phyloP scores from a whole-genome alignment of 2,888 invertebrate species.

The Papilio elwesi region DNA sequence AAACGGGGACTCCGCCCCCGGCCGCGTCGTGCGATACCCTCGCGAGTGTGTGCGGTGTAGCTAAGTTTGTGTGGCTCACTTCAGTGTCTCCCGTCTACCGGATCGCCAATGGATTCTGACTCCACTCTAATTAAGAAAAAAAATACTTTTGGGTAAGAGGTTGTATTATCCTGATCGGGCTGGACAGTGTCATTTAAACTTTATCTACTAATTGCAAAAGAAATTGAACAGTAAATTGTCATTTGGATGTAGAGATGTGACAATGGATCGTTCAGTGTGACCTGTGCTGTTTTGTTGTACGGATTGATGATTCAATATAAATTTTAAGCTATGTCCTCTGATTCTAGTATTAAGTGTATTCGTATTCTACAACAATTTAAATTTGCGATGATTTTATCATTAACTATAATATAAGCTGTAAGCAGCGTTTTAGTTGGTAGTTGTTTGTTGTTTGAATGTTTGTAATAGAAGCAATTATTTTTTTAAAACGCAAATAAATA shows the following conservation, averaged over 20 bases:
- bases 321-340: conserved; percentile 21
- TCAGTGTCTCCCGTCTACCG: conserved; percentile 32
- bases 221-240: conserved; percentile 12
- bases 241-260: conserved; percentile 14
- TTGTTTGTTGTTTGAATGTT: conserved; percentile 25
- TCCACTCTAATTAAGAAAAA: conserved; percentile 28
- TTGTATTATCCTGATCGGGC: conserved; percentile 1
- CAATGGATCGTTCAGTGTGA: conserved; percentile 19
- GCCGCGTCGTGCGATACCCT: conserved; percentile 51
- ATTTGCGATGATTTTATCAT: conserved; percentile 22
- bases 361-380: conserved; percentile 7
- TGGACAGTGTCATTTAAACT: conserved; percentile 26
- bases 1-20: conserved; percentile 53
- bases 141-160: conserved; percentile 29
- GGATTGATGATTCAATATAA: conserved; percentile 26
- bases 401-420: conserved; percentile 3
- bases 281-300: conserved; percentile 13
- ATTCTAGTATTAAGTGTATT: conserved; percentile 27
- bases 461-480: conserved; percentile 22
- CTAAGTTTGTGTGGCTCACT: conserved; percentile 45
- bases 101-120: conserved; percentile 36
- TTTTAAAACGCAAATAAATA: background rate
- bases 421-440: conserved; percentile 2
- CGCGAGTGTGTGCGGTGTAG: conserved; percentile 48
- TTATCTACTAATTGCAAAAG: conserved; percentile 18